These are phyloP conservation scores for Myotis planiceps DNA, from an alignment of 2,797 vertebrate species.

Conservation along the genomic window DNA sequence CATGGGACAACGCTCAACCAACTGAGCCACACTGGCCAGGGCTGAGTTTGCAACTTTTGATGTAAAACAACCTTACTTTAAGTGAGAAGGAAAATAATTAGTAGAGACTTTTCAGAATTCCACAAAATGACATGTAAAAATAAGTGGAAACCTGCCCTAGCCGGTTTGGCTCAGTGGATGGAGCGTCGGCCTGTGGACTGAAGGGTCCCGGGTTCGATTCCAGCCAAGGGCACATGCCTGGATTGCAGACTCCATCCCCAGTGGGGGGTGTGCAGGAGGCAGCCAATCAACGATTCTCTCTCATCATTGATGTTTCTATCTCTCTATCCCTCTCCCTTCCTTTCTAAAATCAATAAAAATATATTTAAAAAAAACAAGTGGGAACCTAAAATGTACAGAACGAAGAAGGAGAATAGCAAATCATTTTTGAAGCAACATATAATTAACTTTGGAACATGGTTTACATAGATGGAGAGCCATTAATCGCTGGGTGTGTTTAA, in stretches of 20 bases:
- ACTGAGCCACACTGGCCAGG: neutral
- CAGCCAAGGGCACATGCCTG: too few species aligned
- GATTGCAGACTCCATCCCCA: too few species aligned
- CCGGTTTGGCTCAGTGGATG: too few species aligned
- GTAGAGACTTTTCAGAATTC: constrained; percentile 19
- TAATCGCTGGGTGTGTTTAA: constrained; percentile 17
- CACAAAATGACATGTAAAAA: neutral
- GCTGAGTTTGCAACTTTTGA: neutral
- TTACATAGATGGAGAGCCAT: constrained; percentile 56
- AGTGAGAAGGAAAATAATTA: constrained; percentile 27
- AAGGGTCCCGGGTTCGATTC: too few species aligned
- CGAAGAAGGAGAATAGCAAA: constrained; percentile 38
- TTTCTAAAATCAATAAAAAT: too few species aligned
- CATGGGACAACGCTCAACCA: neutral
- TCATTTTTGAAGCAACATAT: constrained; percentile 23
- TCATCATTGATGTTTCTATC: too few species aligned
- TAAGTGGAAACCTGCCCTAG: neutral
- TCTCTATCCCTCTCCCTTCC: too few species aligned
- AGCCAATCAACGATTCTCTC: too few species aligned
- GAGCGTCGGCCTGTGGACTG: too few species aligned
- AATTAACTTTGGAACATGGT: constrained; percentile 51
- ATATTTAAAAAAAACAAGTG: neutral
- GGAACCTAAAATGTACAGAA: constrained; percentile 32
- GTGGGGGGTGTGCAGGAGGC: too few species aligned
- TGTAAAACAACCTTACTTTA: neutral